Percentiles rank a stretch among this genome's conserved stretches.
phyloP scores from a whole-genome alignment of 2,113 vertebrate species.

The Tichodroma muraria region DNA sequence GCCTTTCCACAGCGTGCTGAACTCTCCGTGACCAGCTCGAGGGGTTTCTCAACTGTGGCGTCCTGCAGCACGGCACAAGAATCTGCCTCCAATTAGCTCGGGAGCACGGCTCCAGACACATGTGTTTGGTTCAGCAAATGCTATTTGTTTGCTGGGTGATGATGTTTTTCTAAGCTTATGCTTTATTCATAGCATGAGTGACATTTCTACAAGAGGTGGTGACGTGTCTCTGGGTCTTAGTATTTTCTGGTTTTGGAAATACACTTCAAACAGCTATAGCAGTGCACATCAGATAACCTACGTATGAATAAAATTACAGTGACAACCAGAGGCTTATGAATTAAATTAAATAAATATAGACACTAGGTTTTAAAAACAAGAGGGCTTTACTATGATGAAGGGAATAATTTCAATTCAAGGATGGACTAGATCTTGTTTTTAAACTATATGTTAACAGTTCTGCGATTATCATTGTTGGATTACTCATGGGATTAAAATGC shows the following conservation, averaged over 20 bases:
- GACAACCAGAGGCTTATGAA: not conserved
- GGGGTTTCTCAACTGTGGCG: not conserved
- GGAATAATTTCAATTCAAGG: not conserved
- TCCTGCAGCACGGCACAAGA: not conserved
- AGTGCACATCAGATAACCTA: not conserved
- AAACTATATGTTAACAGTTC: not conserved
- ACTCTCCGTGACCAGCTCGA: not conserved
- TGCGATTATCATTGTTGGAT: not conserved
- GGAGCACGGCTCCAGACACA: not conserved
- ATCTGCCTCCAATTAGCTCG: not conserved
- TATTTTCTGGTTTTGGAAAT: not conserved
- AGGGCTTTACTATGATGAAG: not conserved
- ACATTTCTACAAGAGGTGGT: not conserved
- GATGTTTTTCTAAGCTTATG: slow-evolving; percentile 23
- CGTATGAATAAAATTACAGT: not conserved
- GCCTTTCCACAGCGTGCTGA: not conserved
- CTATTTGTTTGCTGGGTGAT: not conserved
- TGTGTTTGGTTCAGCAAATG: not conserved
- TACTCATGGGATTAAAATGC: not conserved
- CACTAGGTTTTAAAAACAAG: not conserved
- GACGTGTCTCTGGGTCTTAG: not conserved
- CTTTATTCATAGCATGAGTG: not conserved
- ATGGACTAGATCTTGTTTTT: not conserved
- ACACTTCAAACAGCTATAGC: not conserved
- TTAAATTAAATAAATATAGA: not conserved